Evolutionary conservation across 1,140 invertebrate species (phyloP).

Genomic region (Zaprionus capensis): DNA sequence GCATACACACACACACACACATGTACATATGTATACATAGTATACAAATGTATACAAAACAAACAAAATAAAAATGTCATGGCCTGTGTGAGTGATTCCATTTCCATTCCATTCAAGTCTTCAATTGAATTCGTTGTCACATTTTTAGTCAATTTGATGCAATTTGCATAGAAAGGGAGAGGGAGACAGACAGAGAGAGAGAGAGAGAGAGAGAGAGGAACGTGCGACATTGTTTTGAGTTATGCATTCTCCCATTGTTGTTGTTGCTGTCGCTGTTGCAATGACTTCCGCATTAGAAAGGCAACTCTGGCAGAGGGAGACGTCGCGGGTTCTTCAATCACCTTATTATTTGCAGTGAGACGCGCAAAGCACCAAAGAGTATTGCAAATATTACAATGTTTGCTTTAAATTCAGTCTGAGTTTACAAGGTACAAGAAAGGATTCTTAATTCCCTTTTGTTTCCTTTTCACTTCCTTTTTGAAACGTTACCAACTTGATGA

Average conservation of each 20-base stretch:
- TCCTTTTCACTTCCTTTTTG: too few relatives aligned
- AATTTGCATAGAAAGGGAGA: slow-evolving; percentile 55
- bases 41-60: slow-evolving; percentile 1
- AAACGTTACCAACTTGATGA: too few relatives aligned
- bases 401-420: too few relatives aligned
- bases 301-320: background rate
- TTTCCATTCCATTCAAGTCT: slow-evolving; percentile 71
- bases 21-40: slow-evolving; percentile 9
- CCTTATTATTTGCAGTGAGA: background rate
- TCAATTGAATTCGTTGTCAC: slow-evolving; percentile 65
- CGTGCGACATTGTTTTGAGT: slow-evolving; percentile 33
- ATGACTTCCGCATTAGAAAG: slow-evolving; percentile 36
- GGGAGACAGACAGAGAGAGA: background rate
- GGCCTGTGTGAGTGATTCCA: slow-evolving; percentile 12
- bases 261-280: slow-evolving; percentile 18
- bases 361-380: too few relatives aligned
- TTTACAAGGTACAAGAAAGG: too few relatives aligned
- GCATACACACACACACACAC: slow-evolving; percentile 6
- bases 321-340: background rate
- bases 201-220: background rate
- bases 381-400: too few relatives aligned
- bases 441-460: too few relatives aligned
- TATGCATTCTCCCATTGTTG: background rate
- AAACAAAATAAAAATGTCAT: slow-evolving; percentile 14
- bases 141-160: slow-evolving; percentile 69